Base-by-base conservation (phyloP, 2,113 vertebrate species). In the Glareola pratincola region DNA sequence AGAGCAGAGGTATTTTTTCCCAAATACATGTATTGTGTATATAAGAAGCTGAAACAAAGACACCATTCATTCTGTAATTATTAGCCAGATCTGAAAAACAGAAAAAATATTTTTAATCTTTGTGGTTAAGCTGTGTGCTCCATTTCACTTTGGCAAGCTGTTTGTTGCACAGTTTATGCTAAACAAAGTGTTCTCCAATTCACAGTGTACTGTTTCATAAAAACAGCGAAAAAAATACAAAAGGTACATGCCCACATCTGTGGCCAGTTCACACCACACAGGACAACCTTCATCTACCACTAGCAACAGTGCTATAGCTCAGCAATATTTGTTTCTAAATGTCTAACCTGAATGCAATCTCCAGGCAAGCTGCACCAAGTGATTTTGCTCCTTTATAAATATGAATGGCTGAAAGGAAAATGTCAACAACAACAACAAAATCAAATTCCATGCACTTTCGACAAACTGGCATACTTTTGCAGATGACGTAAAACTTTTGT, bases 351-450 rank as follows among this genome's bases (percentile, higher is more conserved):
- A 88, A 51, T 26, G 19, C 50, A 63, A n/a, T 67, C 74, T 41
- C 20, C 57, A 92, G 87, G 41, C 34, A 92, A 60, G 50, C 9
- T 85, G 26, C 59, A 87, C 51, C 37, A 71, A 53, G 86, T 94
- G 20, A 63, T 66, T 47, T 81, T 41, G 43, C 12, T 90, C 63
- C 34, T 77, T 63, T 92, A 51, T 63, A 96, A 93, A 72, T 59
- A 76, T n/a, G 57, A 96, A 93, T 88, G 78, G 36, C 26, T 85
- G 75, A 66, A 64, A 94, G 64, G 74, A 90, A 94, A 93, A 91
- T 30, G 50, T 62, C 71, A 78, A 71, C 66, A 85, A 36, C 26
- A 87, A 53, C 59, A 87, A 94, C 76, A 81, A 81, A 37, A 50
- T 67, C 72, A 23, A 66, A 84, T 32, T 92, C n/a, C 24, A 14